These are phyloP conservation scores for Leptarthrus brevirostris DNA, from an alignment of 2,888 invertebrate species.

Conservation along the genomic window DNA sequence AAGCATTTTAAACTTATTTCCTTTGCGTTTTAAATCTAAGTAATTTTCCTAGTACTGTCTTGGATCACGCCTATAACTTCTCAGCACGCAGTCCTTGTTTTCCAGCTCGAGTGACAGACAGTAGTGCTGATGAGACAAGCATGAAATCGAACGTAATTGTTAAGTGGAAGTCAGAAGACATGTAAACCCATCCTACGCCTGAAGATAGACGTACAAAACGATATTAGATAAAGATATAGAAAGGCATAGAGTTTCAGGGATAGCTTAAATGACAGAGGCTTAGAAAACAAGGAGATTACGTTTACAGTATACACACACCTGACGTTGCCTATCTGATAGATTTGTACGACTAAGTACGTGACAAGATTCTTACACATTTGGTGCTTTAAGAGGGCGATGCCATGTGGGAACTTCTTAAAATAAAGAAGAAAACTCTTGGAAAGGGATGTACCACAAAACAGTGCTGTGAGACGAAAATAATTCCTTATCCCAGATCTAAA, in stretches of 20 bases:
- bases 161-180: constrained; percentile 41
- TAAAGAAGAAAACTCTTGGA: background rate
- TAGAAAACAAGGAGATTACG: constrained; percentile 25
- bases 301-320: constrained; percentile 43
- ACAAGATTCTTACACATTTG: constrained; percentile 43
- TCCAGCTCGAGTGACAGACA: background rate
- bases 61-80: constrained; percentile 14
- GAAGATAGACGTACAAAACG: background rate
- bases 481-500: constrained; percentile 38
- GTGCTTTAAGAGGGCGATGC: constrained; percentile 19
- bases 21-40: constrained; percentile 4
- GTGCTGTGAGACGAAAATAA: background rate
- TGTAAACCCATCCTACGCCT: constrained; percentile 33
- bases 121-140: constrained; percentile 35
- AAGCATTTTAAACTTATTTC: no score
- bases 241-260: background rate
- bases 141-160: constrained; percentile 41
- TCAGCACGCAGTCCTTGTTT: constrained; percentile 1
- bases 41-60: constrained; percentile 10
- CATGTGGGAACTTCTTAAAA: constrained; percentile 26
- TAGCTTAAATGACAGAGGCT: background rate
- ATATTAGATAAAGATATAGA: background rate
- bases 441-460: no score
- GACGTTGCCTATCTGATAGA: constrained; percentile 39
- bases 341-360: constrained; percentile 48